Conservation (phyloP, 2,113 vertebrate genomes). For the Irena cyanogastra region DNA sequence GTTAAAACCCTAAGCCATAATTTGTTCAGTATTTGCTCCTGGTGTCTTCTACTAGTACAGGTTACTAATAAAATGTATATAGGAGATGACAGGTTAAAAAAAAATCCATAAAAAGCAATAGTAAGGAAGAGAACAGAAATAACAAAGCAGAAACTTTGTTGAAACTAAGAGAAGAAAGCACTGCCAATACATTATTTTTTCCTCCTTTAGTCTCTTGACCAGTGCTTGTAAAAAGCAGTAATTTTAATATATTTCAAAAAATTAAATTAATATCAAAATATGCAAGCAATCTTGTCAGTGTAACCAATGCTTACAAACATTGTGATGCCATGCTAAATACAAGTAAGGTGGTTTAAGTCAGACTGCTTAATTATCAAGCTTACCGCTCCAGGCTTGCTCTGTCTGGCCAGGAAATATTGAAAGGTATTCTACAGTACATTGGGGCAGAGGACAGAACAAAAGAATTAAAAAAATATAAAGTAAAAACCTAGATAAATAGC, state of each 20-base stretch:
- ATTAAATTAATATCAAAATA: neutral
- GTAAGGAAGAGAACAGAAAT: conserved; percentile 20
- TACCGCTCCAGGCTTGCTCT: conserved; percentile 94
- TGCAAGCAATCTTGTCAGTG: conserved; percentile 51
- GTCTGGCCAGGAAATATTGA: conserved; percentile 98
- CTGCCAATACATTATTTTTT: neutral
- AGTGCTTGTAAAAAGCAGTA: neutral
- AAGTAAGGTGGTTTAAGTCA: conserved; percentile 48
- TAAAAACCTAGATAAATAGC: conserved; percentile 30
- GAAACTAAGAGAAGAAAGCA: conserved; percentile 37
- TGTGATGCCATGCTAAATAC: conserved; percentile 64
- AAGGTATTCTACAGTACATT: conserved; percentile 92
- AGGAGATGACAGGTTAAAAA: neutral
- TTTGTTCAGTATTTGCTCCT: neutral
- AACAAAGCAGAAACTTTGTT: conserved; percentile 12
- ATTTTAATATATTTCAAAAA: neutral
- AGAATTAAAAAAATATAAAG: conserved; percentile 57
- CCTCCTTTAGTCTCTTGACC: conserved; percentile 11
- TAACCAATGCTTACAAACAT: conserved; percentile 65
- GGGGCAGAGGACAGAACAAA: conserved; percentile 81
- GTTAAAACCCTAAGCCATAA: neutral
- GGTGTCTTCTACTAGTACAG: neutral
- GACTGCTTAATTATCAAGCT: conserved; percentile 74
- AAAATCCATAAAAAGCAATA: neutral
- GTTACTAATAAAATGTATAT: neutral